phyloP scores from a whole-genome alignment of 2,797 vertebrate species.

The Sebastes trivittatus region DNA sequence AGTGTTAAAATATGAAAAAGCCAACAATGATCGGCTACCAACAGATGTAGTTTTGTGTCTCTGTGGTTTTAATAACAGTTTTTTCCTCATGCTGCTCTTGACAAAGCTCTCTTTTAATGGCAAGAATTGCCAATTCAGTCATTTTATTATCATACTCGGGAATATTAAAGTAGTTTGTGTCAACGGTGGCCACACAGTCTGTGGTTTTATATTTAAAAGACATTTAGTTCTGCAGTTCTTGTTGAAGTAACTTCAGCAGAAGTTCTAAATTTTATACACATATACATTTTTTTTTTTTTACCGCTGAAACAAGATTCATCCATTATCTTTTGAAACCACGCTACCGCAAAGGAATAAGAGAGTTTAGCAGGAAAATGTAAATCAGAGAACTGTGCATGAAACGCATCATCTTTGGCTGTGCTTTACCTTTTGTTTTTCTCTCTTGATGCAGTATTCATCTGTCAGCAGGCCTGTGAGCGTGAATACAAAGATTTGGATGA shows the following conservation, averaged over 20 bases:
- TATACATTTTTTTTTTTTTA: neutral
- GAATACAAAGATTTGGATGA: slow-evolving; percentile 20
- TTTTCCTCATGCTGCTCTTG: neutral
- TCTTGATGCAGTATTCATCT: slow-evolving; percentile 32
- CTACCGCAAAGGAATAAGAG: slow-evolving; percentile 13
- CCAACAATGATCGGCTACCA: neutral
- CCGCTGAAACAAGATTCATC: slow-evolving; percentile 40
- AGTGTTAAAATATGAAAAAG: neutral
- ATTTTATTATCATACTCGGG: slow-evolving; percentile 13
- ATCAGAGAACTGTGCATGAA: slow-evolving; percentile 31
- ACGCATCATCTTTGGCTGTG: slow-evolving; percentile 7
- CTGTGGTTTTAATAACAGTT: neutral
- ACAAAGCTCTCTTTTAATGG: slow-evolving; percentile 5
- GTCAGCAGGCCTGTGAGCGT: slow-evolving; percentile 24
- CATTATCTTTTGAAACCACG: slow-evolving; percentile 46
- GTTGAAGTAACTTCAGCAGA: slow-evolving; percentile 33
- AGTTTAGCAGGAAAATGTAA: slow-evolving; percentile 35
- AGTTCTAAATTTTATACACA: slow-evolving; percentile 14
- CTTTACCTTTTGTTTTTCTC: slow-evolving; percentile 35
- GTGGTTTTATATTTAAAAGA: slow-evolving; percentile 11
- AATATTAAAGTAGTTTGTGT: slow-evolving; percentile 14
- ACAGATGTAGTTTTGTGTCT: neutral
- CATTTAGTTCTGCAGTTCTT: slow-evolving; percentile 22
- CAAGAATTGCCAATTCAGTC: slow-evolving; percentile 21
- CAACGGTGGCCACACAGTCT: neutral